phyloP scores from a whole-genome alignment of 2,797 vertebrate genomes.

The Balearica regulorum region DNA sequence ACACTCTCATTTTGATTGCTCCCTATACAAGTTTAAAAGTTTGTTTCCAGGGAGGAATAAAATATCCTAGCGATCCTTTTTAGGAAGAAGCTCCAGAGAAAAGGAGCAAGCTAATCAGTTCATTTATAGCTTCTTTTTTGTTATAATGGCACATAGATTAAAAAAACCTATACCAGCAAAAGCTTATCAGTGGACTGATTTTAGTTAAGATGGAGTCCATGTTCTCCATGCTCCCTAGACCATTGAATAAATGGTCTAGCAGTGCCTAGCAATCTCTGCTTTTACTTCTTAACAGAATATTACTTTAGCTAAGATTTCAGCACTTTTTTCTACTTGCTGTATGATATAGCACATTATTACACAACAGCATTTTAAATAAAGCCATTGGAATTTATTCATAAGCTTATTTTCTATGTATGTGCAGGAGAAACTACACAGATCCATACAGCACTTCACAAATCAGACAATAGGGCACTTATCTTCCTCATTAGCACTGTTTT shows the following conservation, averaged over 20 bases:
- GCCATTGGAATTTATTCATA: not conserved
- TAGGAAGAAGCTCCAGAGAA: not conserved
- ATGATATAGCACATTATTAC: not conserved
- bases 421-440: not conserved
- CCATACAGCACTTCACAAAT: not conserved
- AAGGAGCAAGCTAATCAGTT: not conserved
- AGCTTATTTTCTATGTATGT: not conserved
- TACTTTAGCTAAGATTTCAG: not conserved
- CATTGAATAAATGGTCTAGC: not conserved
- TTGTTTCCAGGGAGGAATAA: not conserved
- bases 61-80: not conserved
- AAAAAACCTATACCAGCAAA: not conserved
- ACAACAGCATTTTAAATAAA: not conserved
- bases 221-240: not conserved
- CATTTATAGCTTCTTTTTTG: not conserved
- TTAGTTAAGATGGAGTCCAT: not conserved
- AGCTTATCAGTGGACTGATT: not conserved
- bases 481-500: not conserved
- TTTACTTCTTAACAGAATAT: not conserved
- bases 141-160: not conserved
- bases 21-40: not conserved
- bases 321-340: not conserved
- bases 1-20: not conserved
- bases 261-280: not conserved
- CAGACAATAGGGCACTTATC: not conserved